These are phyloP conservation scores for Oncorhynchus clarkii DNA, from an alignment of 2,113 vertebrate species.

Conservation along the genomic window DNA sequence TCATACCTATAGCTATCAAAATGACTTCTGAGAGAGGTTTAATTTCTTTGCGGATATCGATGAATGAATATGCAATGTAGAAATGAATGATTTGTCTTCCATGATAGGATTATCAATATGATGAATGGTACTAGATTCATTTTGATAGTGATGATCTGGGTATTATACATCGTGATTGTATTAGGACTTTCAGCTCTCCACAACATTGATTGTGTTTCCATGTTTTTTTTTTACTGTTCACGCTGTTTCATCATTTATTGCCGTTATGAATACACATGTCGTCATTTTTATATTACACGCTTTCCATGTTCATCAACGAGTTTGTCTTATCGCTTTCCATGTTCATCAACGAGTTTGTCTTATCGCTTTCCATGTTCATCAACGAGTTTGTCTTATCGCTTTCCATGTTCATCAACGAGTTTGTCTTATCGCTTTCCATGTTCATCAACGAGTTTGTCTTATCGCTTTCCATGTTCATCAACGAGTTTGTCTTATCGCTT, in stretches of 20 bases:
- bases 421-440: too few relatives aligned
- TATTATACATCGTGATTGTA: neutral
- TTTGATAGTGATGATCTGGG: neutral
- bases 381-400: too few relatives aligned
- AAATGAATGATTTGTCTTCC: too few relatives aligned
- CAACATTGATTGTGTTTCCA: neutral
- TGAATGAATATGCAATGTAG: neutral
- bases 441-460: too few relatives aligned
- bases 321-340: too few relatives aligned
- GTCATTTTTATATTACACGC: neutral
- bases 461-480: too few relatives aligned
- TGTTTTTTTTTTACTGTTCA: neutral
- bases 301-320: too few relatives aligned
- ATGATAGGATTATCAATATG: neutral
- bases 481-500: too few relatives aligned
- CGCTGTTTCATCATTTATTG: neutral
- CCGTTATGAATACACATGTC: neutral
- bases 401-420: too few relatives aligned
- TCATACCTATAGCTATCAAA: neutral
- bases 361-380: too few relatives aligned
- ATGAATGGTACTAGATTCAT: neutral
- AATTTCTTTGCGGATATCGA: neutral
- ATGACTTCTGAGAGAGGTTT: neutral
- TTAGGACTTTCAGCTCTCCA: neutral
- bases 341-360: too few relatives aligned